These are phyloP conservation scores for Leuctra nigra DNA, from an alignment of 2,888 invertebrate species.

Conservation along the genomic window DNA sequence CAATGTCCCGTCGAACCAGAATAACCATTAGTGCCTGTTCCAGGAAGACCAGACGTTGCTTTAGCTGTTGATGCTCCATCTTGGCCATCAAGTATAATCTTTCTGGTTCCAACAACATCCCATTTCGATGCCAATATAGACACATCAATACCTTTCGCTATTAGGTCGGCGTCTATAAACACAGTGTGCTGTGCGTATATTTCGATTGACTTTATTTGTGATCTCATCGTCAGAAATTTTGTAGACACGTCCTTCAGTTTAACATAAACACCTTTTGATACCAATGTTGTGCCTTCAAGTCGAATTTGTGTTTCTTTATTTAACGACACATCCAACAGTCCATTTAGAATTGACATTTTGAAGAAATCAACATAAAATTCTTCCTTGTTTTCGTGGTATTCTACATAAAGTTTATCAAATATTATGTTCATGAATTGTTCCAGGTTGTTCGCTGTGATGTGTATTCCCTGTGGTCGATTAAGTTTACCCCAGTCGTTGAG, in stretches of 20 bases:
- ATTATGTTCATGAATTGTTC: neutral
- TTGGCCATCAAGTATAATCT: neutral
- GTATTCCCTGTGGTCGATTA: neutral
- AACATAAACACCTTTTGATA: neutral
- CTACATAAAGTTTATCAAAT: too few species aligned
- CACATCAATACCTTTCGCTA: neutral
- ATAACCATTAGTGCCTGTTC: neutral
- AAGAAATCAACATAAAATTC: too few species aligned
- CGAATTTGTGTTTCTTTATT: too few species aligned
- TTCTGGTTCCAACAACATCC: neutral
- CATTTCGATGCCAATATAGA: neutral
- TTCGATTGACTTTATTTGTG: neutral
- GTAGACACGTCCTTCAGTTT: neutral
- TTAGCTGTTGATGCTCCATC: neutral
- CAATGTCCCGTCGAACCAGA: too few species aligned
- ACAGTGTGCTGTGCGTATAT: neutral
- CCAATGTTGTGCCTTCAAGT: too few species aligned
- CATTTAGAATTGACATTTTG: too few species aligned
- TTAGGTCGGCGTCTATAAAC: neutral
- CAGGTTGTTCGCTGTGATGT: neutral
- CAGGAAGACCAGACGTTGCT: neutral
- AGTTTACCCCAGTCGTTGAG: neutral
- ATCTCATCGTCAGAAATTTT: too few species aligned
- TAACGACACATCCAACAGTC: too few species aligned
- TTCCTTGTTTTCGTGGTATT: too few species aligned